These are phyloP conservation scores for Meloidogyne floridensis DNA, from an alignment of 1,140 invertebrate genomes.

Conservation along the genomic window DNA sequence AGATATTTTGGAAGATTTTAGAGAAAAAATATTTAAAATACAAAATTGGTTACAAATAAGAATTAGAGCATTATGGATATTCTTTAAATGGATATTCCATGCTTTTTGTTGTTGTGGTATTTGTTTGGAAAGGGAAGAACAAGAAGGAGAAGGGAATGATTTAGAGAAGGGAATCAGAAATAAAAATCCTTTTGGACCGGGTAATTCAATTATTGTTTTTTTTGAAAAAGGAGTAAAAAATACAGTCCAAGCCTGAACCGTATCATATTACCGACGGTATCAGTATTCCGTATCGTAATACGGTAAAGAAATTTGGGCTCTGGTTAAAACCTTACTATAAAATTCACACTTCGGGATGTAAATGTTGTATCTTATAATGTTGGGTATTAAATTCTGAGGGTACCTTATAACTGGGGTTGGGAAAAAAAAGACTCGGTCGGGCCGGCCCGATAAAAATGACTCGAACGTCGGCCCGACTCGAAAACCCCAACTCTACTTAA, in stretches of 20 bases:
- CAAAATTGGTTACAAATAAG: slow-evolving; percentile 44
- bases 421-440: too few species aligned
- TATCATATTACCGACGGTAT: too few species aligned
- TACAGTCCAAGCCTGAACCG: too few species aligned
- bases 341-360: neutral
- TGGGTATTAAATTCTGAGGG: too few species aligned
- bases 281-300: too few species aligned
- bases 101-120: slow-evolving; percentile 48
- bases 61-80: slow-evolving; percentile 44
- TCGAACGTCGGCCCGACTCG: too few species aligned
- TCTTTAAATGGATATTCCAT: slow-evolving; percentile 47
- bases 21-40: neutral
- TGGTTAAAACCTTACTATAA: neutral
- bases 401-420: too few species aligned
- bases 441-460: too few species aligned
- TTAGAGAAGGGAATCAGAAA: slow-evolving; percentile 37
- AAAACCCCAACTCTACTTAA: too few species aligned
- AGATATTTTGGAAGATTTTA: slow-evolving; percentile 6
- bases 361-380: too few species aligned
- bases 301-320: too few species aligned
- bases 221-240: neutral
- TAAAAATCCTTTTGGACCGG: slow-evolving; percentile 28
- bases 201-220: neutral
- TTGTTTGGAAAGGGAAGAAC: slow-evolving; percentile 37
- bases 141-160: slow-evolving; percentile 21